Percentiles rank a stretch among this genome's conserved stretches.
Evolutionary conservation across 1,140 invertebrate species (phyloP).

Genomic region (Laupala kohalensis): DNA sequence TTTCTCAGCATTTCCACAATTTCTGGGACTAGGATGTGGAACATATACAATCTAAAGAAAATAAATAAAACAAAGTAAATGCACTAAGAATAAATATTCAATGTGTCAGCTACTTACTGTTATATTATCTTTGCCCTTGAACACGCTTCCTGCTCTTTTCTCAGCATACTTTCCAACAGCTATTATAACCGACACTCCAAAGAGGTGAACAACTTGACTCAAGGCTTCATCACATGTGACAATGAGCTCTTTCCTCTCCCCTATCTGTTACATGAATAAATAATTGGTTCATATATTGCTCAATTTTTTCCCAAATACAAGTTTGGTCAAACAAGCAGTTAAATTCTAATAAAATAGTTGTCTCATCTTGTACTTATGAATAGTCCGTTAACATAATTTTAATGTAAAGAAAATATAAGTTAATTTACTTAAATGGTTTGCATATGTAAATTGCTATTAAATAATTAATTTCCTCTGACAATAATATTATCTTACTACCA

Average conservation of each 20-base stretch:
- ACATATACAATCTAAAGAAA: neutral
- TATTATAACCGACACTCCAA: neutral
- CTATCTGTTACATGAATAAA: neutral
- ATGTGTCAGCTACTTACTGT: no score
- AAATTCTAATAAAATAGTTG: no score
- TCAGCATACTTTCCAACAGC: neutral
- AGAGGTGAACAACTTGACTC: neutral
- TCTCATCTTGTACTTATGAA: no score
- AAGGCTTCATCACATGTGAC: neutral
- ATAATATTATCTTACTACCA: no score
- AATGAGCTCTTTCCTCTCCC: neutral
- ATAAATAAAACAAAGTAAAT: neutral
- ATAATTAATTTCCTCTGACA: no score
- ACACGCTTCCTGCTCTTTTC: neutral
- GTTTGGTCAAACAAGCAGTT: no score
- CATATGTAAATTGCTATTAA: no score
- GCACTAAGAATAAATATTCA: neutral
- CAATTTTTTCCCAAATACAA: no score
- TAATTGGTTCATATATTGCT: no score
- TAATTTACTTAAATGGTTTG: no score
- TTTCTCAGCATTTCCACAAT: neutral
- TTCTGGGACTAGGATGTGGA: neutral
- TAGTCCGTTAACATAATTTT: no score
- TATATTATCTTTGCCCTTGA: neutral
- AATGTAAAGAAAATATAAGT: no score